Conservation (phyloP, 1,140 invertebrate genomes). For the Apis dorsata region DNA sequence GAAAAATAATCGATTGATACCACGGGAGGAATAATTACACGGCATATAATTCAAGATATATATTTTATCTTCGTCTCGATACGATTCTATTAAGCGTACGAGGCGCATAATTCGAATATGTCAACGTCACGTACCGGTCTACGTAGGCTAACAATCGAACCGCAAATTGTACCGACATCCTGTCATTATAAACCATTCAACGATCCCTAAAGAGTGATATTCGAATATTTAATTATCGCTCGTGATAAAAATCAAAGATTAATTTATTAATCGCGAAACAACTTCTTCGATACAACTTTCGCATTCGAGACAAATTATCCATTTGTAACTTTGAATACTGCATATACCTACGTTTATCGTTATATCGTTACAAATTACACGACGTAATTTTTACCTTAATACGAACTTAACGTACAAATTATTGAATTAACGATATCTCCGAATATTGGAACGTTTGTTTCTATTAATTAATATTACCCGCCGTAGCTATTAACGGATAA, state of each 20-base stretch:
- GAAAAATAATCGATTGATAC: too few relatives aligned
- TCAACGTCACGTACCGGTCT: constrained; percentile 27
- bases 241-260: background rate
- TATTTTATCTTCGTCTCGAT: constrained; percentile 22
- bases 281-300: background rate
- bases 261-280: background rate
- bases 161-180: constrained; percentile 18
- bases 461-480: too few relatives aligned
- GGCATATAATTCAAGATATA: constrained; percentile 21
- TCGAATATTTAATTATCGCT: constrained; percentile 33
- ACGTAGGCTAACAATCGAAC: constrained; percentile 34
- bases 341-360: too few relatives aligned
- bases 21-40: constrained; percentile 14
- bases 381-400: too few relatives aligned
- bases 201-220: background rate
- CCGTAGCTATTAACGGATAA: too few relatives aligned
- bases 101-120: constrained; percentile 43
- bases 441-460: too few relatives aligned
- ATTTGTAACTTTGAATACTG: too few relatives aligned
- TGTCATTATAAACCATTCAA: constrained; percentile 23
- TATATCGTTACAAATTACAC: too few relatives aligned
- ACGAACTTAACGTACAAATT: too few relatives aligned
- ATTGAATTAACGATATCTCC: too few relatives aligned
- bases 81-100: constrained; percentile 20
- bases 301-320: too few relatives aligned